Evolutionary conservation across 1,140 invertebrate species (phyloP), one percentile per base, ranked within the genome.

Genomic region (Cyrtorhinus lividipennis): DNA sequence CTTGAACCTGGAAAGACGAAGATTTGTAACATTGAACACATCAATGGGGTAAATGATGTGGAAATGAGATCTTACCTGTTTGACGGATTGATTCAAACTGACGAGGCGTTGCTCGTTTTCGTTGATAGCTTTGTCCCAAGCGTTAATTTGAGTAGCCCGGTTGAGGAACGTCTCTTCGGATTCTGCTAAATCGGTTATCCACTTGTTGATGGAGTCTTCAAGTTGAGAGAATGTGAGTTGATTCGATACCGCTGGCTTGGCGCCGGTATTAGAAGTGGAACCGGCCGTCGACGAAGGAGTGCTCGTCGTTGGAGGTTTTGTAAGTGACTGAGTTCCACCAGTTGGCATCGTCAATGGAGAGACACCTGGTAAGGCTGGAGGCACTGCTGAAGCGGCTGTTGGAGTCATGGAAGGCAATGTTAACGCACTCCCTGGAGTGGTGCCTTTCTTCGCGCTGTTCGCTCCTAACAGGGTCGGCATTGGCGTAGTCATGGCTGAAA

Each of bases 151-250:
- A 10, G 88, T 90, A 1, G 93, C 92, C 75, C 97, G 93, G 72
- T 92, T 89, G 44, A 94, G 83, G 73, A 97, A 97, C 1, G 86
- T 80, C 72, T 88, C 91, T 71, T 96, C 94, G 71, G 96, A 92
- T 67, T 95, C 90, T 69, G 95, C 90, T 13, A 97, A 75, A 69
- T 96, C 92, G 15, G 90, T 71, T 0, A 88, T 93, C 92, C 93
- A 98, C 73, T 97, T 96, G 71, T 96, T 97, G 56, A 96, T 92
- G 1, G 83, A 81, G 69, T 97, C 93, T 74, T 97, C 92, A 22
- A 97, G 72, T 71, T 95, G 89, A 23, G 84, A 81, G 71, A 93
- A 97, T 18, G 83, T 92, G 69, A 96, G 48, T 20, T 22, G 83
- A 44, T 68, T 65, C 69, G 72, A 68, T 66, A 74, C 68, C 70